Evolutionary conservation across 2,797 vertebrate genomes (phyloP).

Genomic region (Dendrocincla tyrannina): DNA sequence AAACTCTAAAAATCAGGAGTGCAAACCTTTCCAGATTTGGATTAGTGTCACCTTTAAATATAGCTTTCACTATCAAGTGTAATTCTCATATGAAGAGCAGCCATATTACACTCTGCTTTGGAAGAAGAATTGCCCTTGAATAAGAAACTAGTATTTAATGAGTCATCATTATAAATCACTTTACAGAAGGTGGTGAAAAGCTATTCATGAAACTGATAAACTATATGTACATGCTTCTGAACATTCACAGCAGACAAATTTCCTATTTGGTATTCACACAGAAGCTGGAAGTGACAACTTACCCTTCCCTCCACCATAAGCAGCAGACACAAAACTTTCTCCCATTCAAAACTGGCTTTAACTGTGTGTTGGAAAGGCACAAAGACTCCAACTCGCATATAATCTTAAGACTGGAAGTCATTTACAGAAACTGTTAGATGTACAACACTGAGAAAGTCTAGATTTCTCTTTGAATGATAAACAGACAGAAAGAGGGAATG

Average conservation of each 20-base stretch:
- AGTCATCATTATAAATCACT: slow-evolving; percentile 31
- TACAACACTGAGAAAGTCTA: not conserved
- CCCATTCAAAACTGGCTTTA: not conserved
- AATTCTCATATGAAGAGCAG: not conserved
- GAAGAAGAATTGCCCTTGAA: not conserved
- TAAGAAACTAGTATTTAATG: not conserved
- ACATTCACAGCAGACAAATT: not conserved
- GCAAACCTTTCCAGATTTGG: not conserved
- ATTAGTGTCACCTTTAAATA: not conserved
- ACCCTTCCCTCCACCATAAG: not conserved
- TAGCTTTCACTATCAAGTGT: not conserved
- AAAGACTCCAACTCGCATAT: not conserved
- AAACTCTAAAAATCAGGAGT: not conserved
- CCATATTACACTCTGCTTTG: not conserved
- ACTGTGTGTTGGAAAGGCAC: not conserved
- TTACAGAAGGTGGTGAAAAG: not conserved
- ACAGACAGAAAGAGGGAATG: not conserved
- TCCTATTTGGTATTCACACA: not conserved
- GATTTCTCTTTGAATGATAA: not conserved
- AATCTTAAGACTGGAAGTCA: not conserved
- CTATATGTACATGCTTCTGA: not conserved
- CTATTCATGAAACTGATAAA: slow-evolving; percentile 11
- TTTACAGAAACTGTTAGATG: not conserved
- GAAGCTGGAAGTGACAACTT: not conserved
- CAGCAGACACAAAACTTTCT: not conserved